Base-by-base conservation (phyloP, 2,888 invertebrate species). In the Heliconius cydno region DNA sequence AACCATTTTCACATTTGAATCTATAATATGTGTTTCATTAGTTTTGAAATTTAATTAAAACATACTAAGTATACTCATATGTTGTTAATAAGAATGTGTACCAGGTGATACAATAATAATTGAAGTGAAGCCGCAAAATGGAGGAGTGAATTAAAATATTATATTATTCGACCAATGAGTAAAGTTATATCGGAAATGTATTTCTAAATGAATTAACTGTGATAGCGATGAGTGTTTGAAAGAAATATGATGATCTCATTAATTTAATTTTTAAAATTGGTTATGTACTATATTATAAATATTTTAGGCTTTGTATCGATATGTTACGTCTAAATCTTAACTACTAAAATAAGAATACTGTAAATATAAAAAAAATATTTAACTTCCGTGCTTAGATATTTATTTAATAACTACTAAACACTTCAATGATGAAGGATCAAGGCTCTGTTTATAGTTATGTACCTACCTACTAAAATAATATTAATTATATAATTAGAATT, bases 141-240 rank as follows among this genome's bases (percentile, higher is more conserved):
- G 68, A 60, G 28, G 10, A 66, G 67, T 78, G 72, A 78, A 63
- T 46, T 52, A 72, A 77, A 77, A 82, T 83, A n/a, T 60, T 12
- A 85, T 82, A 86, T 57, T 87, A 87, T 89, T 88, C 86, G 92
- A 92, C 92, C 92, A 92, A 92, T 85, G 84, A 86, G 84, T 87
- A 87, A 88, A 89, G 77, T 85, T 84, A 87, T 86, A 89, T 86
- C 89, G 89, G 90, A 88, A 91, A 86, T 71, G 84, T 90, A 90
- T 86, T 88, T 91, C 88, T 93, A 92, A 90, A 92, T 90, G 88
- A 89, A 89, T 90, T 90, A 93, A 90, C 94, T 94, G 94, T 94
- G 94, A 94, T 94, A 94, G 93, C 90, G 90, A 86, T 84, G 87
- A 86, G 84, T 84, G 85, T 85, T 82, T 76, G 81, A 76, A 83